Base-by-base conservation (phyloP, 1,140 invertebrate genomes). In the Pomacea maculata region DNA sequence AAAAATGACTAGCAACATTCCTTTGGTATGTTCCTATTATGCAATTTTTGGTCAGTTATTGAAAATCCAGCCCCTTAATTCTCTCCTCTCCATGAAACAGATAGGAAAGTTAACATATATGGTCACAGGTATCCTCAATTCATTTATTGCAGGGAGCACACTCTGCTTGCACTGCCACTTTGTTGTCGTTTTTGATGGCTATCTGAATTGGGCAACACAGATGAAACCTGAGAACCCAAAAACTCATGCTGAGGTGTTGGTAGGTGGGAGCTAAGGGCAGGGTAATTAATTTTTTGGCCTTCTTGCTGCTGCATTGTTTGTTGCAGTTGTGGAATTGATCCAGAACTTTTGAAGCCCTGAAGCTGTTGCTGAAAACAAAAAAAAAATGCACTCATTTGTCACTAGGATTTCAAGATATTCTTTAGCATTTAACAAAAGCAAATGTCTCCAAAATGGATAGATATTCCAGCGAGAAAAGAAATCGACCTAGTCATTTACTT, bases 111-210 rank as follows among this genome's bases (percentile, higher is more conserved):
- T 14, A 15, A n/a, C 70, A 19, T 34, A 19, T 14, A 15, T 71
- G 25, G n/a, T 14, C 70, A 15, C 70, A 3, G 1, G 14, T 34
- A 15, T 34, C 25, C 70, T 71, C 70, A 15, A n/a, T 71, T 34
- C 25, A 15, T 11, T 85, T 68, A 85, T 79, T 83, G 82, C 45
- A 86, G 21, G 45, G 74, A 25, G 65, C 85, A 86, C 8, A 86
- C 83, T 82, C 78, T 85, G 67, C 85, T 86, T 12, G 83, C 82
- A 45, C 78, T 82, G 54, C 74, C 68, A 15, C 55, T 76, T n/a
- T 55, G 61, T 12, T 61, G 75, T n/a, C 19, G 14, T 21, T 25
- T 76, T 25, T 61, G 54, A 14, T 63, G n/a, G 11, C 75, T 29
- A 15, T 8, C 55, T 76, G 57, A 12, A 15, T 25, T 57, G 29